Evolutionary conservation across 2,888 invertebrate species (phyloP).

Genomic region (Beris chalybata): DNA sequence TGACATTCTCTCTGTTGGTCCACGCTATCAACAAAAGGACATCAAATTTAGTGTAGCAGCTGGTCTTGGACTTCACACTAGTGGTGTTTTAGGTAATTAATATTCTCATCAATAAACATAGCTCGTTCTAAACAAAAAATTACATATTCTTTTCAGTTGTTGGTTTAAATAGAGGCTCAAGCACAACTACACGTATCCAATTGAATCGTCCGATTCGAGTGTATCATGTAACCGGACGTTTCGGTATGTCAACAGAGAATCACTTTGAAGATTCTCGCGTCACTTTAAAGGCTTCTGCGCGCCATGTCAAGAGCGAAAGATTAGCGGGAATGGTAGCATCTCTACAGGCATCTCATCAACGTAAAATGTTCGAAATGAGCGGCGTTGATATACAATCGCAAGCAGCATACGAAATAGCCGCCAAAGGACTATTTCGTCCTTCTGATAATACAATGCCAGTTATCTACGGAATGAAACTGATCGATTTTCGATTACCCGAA

Average conservation of each 20-base stretch:
- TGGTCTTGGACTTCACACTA: conserved; percentile 65
- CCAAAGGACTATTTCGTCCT: conserved; percentile 80
- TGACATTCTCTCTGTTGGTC: conserved; percentile 73
- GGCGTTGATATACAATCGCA: conserved; percentile 86
- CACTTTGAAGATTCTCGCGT: conserved; percentile 72
- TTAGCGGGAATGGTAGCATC: conserved; percentile 75
- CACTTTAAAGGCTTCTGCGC: conserved; percentile 68
- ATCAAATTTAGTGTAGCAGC: conserved; percentile 65
- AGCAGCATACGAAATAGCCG: conserved; percentile 85
- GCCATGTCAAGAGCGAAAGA: conserved; percentile 68
- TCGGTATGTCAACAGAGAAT: conserved; percentile 77
- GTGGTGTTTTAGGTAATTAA: conserved; percentile 70
- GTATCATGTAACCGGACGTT: conserved; percentile 72
- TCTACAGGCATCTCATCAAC: conserved; percentile 84
- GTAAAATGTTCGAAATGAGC: conserved; percentile 76
- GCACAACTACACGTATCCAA: conserved; percentile 61
- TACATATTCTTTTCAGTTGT: conserved; percentile 59
- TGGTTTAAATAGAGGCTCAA: conserved; percentile 71
- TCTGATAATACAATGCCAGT: conserved; percentile 69
- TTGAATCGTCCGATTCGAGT: conserved; percentile 66
- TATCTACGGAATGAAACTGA: conserved; percentile 83
- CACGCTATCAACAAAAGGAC: conserved; percentile 71
- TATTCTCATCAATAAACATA: background rate
- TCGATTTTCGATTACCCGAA: conserved; percentile 77
- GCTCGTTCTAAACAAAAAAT: too few species aligned